These are phyloP conservation scores for Sebastes wilsoni DNA, from an alignment of 2,797 vertebrate genomes.

Conservation along the genomic window DNA sequence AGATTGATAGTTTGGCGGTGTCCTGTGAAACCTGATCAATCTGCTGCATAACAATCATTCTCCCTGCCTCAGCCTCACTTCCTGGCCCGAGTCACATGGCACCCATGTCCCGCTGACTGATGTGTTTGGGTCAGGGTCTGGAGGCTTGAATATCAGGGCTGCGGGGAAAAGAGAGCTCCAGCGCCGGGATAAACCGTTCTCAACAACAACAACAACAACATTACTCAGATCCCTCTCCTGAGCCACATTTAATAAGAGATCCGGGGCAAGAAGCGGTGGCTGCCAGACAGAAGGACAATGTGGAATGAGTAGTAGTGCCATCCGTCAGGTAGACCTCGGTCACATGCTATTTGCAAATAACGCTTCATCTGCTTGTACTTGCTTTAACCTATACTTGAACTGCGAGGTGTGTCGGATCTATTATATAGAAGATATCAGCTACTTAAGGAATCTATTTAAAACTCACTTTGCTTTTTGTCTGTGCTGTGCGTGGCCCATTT, in stretches of 20 bases:
- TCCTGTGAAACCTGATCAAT: slow-evolving; percentile 76
- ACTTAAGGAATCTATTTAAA: slow-evolving; percentile 30
- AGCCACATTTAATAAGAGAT: slow-evolving; percentile 64
- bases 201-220: slow-evolving; percentile 62
- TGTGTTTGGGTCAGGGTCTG: slow-evolving; percentile 72
- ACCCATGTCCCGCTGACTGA: slow-evolving; percentile 69
- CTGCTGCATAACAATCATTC: slow-evolving; percentile 68
- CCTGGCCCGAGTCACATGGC: slow-evolving; percentile 65
- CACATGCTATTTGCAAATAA: slow-evolving; percentile 46
- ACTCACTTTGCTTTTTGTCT: slow-evolving; percentile 17
- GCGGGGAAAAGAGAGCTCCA: slow-evolving; percentile 34
- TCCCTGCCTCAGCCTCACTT: slow-evolving; percentile 57
- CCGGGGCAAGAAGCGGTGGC: slow-evolving; percentile 24
- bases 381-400: slow-evolving; percentile 48
- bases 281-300: slow-evolving; percentile 34
- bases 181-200: slow-evolving; percentile 43
- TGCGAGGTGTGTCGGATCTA: slow-evolving; percentile 24
- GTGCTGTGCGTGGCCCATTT: slow-evolving; percentile 13
- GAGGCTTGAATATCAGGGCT: slow-evolving; percentile 66
- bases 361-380: slow-evolving; percentile 39
- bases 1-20: slow-evolving; percentile 71
- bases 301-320: slow-evolving; percentile 39
- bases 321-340: slow-evolving; percentile 56
- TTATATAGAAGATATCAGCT: neutral
- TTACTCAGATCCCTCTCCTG: slow-evolving; percentile 66